Evolutionary conservation across 2,888 invertebrate species (phyloP).

Genomic region (Tetragonula carbonaria): DNA sequence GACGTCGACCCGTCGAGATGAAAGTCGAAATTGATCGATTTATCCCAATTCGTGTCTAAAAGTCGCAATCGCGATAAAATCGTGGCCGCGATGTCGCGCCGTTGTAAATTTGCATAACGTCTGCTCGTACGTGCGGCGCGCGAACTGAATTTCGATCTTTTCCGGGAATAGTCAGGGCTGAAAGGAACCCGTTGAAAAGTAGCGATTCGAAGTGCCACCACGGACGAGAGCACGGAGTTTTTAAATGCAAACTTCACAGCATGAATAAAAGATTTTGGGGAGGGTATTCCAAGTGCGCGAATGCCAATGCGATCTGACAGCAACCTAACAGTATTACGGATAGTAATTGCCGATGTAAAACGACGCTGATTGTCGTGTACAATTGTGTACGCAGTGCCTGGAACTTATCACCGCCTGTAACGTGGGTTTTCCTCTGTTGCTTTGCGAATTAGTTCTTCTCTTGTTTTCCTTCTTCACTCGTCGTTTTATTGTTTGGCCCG

Average conservation of each 20-base stretch:
- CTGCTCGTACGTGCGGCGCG: slow-evolving; percentile 28
- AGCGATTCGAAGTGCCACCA: slow-evolving; percentile 37
- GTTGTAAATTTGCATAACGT: slow-evolving; percentile 26
- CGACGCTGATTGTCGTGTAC: slow-evolving; percentile 25
- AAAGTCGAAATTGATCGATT: background rate
- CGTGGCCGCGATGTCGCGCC: background rate
- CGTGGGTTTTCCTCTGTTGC: background rate
- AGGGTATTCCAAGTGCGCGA: slow-evolving; percentile 20
- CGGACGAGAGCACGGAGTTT: slow-evolving; percentile 57
- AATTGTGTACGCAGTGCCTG: background rate
- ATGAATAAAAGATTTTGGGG: slow-evolving; percentile 63
- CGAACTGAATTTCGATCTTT: slow-evolving; percentile 46
- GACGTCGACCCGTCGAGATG: background rate
- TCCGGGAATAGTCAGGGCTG: slow-evolving; percentile 9
- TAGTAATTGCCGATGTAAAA: slow-evolving; percentile 40
- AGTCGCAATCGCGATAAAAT: background rate
- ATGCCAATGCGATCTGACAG: slow-evolving; percentile 42
- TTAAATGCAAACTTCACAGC: slow-evolving; percentile 63
- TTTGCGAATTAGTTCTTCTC: background rate
- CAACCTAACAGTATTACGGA: slow-evolving; percentile 17
- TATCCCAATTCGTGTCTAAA: background rate
- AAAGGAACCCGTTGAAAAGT: slow-evolving; percentile 32
- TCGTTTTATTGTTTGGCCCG: too few species aligned
- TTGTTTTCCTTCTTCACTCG: background rate
- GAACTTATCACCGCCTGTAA: background rate